Base-by-base conservation (phyloP, 2,888 invertebrate genomes). In the Drosophila prostipennis region DNA sequence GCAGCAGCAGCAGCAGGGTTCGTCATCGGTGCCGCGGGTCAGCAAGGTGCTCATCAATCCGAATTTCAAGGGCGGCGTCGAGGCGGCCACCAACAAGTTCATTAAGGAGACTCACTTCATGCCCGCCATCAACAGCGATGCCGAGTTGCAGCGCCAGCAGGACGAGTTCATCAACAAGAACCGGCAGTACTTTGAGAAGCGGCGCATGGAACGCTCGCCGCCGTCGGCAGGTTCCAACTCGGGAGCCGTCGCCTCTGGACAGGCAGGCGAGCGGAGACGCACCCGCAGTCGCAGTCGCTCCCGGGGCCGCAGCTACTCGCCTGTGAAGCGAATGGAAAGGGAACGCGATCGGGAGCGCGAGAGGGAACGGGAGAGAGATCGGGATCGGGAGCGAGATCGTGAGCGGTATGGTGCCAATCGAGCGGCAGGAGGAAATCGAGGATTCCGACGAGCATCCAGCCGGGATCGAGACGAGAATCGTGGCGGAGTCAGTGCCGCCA, bases 81-180 rank as follows among this genome's bases (percentile, higher is more conserved):
- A 92, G 73, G 92, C 92, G 8, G 92, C 92, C 42, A 92, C 91
- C 52, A 92, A 86, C 75, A 92, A 92, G 78, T 90, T 92, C 54
- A 91, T 92, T 72, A 91, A 92, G 76, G 92, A 92, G 76, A 92
- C 92, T 0, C 92, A 92, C 61, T 92, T 91, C 63, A 90, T 91
- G 89, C 89, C 90, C 26, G 85, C 90, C 23, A 91, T 92, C 48
- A 90, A 89, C 63, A 91, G 91, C 63, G 92, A 92, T 43, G 91
- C 91, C 8, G 92, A 92, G 72, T 68, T 92, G 51, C 70, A 92
- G 55, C 89, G 92, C 0, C 92, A 92, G 61, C 92, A 92, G 72
- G 92, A 92, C 75, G 92, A 92, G 73, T 92, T 92, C 58, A 92
- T 92, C n/a, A 91, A 90, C 37, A 91, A 91, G 77, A 92, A 92